A percentile compares a stretch with the other conserved stretches of the same genome.
Evolutionary conservation across 2,888 invertebrate genomes (phyloP).

Genomic region (Eristalis pertinax): DNA sequence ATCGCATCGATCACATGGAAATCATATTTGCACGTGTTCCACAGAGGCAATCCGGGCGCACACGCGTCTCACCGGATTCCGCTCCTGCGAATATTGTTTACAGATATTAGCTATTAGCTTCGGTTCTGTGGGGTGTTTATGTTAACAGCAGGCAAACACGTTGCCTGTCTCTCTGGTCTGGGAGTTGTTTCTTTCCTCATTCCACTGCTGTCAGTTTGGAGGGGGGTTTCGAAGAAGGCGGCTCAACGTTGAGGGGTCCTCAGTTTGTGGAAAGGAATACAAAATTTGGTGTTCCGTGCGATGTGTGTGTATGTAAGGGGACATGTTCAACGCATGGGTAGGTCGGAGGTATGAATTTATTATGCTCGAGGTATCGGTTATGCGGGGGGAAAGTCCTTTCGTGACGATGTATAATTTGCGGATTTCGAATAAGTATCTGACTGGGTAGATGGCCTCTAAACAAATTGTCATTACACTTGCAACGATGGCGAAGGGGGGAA

Average conservation of each 20-base stretch:
- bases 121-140: conserved; percentile 49
- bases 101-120: conserved; percentile 61
- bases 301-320: conserved; percentile 8
- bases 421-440: not conserved
- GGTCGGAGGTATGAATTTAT: conserved; percentile 24
- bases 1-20: conserved; percentile 58
- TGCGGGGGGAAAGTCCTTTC: not conserved
- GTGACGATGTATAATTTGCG: conserved; percentile 8
- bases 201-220: not conserved
- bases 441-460: not conserved
- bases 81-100: conserved; percentile 37
- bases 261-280: conserved; percentile 13
- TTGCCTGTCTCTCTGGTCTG: conserved; percentile 15
- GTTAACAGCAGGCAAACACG: conserved; percentile 42
- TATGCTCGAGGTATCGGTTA: not conserved
- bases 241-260: not conserved
- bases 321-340: conserved; percentile 5
- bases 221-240: not conserved
- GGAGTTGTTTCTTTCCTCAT: conserved; percentile 10
- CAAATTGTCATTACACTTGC: not conserved
- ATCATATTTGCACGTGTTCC: conserved; percentile 65
- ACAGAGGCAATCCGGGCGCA: conserved; percentile 22
- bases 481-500: not conserved
- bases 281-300: not conserved
- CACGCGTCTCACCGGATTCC: conserved; percentile 13